Base-by-base conservation (phyloP, 2,888 invertebrate genomes). In the Acanthosepion lycidas region DNA sequence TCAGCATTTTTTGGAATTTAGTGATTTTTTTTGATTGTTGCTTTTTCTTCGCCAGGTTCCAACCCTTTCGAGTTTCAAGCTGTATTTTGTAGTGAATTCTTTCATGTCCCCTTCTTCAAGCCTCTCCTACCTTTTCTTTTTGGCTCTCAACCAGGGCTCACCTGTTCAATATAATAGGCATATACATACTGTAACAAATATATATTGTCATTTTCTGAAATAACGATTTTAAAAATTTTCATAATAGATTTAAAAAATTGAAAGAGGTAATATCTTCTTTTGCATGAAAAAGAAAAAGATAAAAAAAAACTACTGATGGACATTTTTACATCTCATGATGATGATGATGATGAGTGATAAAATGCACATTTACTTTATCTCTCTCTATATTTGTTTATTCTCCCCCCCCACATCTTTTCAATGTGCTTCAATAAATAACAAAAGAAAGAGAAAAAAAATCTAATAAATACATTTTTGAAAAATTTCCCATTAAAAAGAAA, bases 191-290 rank as follows among this genome's bases (percentile, higher is more conserved):
- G 42, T n/a, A 49, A 93, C 93, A 93, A 53, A n/a, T 49, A 28
- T 93, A 93, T 93, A 93, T 48, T 48, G 92, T 92, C 92, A 92
- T 92, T 92, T 92, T 92, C 23, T 92, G 49, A 92, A 92, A 92
- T 51, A 91, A 48, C 51, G 28, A 93, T n/a, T 53, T 49, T 49
- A n/a, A n/a, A 92, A 51, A 15, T 33, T 93, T 53, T 53, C 28
- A 53, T 28, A 49, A 93, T 51, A 93, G 48, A 93, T 93, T 51
- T 51, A 93, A 93, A 51, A 51, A 93, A 26, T 18, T 26, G 18
- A 49, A n/a, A 51, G 53, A 93, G 53, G 48, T 93, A n/a, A 49
- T 51, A 48, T 20, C n/a, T 18, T 53, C 93, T 53, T 53, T 28
- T 93, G 28, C 33, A 53, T 53, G n/a, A 1, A 53, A 33, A 18